These are phyloP conservation scores for Ammodytes marinus DNA, from an alignment of 2,113 vertebrate genomes.

Conservation along the genomic window DNA sequence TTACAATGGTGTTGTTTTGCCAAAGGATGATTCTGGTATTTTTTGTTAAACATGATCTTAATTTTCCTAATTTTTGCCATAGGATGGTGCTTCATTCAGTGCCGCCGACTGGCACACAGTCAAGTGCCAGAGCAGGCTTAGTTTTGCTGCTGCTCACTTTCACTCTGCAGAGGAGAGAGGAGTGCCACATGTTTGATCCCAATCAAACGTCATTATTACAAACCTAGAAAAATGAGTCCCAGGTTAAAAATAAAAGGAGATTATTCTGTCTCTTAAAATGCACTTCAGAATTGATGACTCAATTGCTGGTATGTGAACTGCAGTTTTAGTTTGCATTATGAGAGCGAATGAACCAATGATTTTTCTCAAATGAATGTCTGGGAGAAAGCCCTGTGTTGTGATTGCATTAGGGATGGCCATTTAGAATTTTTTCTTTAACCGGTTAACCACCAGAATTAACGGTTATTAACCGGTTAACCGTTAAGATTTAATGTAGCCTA, in stretches of 20 bases:
- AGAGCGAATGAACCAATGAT: conserved; percentile 2
- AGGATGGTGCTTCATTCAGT: conserved; percentile 16
- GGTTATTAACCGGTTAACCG: no score
- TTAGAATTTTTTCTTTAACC: no score
- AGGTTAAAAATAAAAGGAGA: conserved; percentile 25
- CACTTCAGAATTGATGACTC: background rate
- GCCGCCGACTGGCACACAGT: conserved; percentile 12
- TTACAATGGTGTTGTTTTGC: conserved; percentile 11
- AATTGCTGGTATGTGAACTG: conserved; percentile 7
- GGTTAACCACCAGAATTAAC: no score
- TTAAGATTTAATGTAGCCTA: no score
- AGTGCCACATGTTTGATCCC: conserved; percentile 45
- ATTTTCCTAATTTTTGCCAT: conserved; percentile 5
- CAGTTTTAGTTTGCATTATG: conserved; percentile 30
- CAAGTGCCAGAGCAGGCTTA: conserved; percentile 20
- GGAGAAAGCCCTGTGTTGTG: no score
- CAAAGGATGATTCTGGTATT: conserved; percentile 24
- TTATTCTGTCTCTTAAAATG: conserved; percentile 31
- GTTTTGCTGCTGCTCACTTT: conserved; percentile 16
- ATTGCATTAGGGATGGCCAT: no score
- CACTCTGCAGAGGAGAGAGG: conserved; percentile 9
- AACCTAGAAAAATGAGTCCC: conserved; percentile 20
- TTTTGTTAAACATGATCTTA: conserved; percentile 15
- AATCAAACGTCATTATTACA: conserved; percentile 39
- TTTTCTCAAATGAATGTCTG: background rate